A percentile compares a stretch with the other conserved stretches of the same genome.
Evolutionary conservation across 1,140 invertebrate species (phyloP).

Genomic region (Anoplolepis gracilipes): DNA sequence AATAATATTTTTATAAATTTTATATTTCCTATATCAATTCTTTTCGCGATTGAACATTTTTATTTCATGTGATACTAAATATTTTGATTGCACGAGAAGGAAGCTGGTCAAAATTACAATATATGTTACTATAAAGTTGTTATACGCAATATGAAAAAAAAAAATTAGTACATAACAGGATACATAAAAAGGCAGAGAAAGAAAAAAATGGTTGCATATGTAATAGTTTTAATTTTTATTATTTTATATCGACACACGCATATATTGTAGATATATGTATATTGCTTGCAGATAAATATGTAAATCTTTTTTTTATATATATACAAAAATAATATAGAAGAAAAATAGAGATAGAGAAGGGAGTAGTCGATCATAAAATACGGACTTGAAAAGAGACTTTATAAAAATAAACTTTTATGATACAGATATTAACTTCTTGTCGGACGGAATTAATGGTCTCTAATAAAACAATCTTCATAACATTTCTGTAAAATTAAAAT

Average conservation of each 20-base stretch:
- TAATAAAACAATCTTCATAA: constrained; percentile 4
- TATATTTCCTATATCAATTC: not conserved
- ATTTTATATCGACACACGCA: not conserved
- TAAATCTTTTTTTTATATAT: not conserved
- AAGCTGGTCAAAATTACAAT: not conserved
- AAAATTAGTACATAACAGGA: no score
- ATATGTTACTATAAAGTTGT: not conserved
- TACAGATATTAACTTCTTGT: not conserved
- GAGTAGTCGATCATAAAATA: not conserved
- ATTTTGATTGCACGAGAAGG: not conserved
- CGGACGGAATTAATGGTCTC: constrained; percentile 17
- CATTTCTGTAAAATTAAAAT: constrained; percentile 26
- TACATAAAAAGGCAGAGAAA: not conserved
- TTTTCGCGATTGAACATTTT: not conserved
- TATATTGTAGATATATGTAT: no score
- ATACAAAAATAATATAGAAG: not conserved
- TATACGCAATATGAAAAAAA: not conserved
- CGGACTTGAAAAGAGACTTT: not conserved
- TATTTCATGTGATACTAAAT: not conserved
- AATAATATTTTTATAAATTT: not conserved
- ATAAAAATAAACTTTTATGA: constrained; percentile 8
- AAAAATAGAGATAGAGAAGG: not conserved
- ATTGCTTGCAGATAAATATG: not conserved
- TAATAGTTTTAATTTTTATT: not conserved
- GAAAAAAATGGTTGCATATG: not conserved